Conservation (phyloP, 2,888 invertebrate genomes). For the Pyrrhia umbra region DNA sequence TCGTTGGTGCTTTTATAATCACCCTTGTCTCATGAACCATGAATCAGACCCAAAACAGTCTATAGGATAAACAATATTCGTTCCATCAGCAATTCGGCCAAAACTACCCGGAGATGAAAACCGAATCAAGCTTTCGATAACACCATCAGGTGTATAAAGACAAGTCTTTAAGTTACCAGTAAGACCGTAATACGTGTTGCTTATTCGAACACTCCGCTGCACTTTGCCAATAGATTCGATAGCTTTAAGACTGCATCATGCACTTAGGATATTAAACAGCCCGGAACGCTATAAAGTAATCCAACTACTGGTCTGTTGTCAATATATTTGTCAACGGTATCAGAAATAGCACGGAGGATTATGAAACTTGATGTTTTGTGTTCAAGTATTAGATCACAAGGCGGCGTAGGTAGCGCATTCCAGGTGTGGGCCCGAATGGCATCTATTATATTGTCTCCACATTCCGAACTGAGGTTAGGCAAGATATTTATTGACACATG, state of each 20-base stretch:
- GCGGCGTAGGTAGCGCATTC: slow-evolving; percentile 82
- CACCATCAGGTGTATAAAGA: not conserved
- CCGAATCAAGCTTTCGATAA: not conserved
- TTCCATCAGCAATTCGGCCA: not conserved
- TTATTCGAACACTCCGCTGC: slow-evolving; percentile 11
- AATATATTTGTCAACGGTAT: slow-evolving; percentile 56
- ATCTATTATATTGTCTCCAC: slow-evolving; percentile 75
- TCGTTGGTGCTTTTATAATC: too few species aligned
- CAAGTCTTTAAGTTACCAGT: slow-evolving; percentile 13
- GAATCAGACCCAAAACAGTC: too few species aligned
- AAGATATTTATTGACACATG: slow-evolving; percentile 54
- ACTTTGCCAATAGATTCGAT: slow-evolving; percentile 28
- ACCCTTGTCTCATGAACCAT: too few species aligned
- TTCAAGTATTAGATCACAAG: slow-evolving; percentile 46
- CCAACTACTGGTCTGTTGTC: slow-evolving; percentile 29
- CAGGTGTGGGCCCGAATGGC: slow-evolving; percentile 76
- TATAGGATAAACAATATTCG: too few species aligned
- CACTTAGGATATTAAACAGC: slow-evolving; percentile 51
- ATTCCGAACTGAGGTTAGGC: slow-evolving; percentile 66
- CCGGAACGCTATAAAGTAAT: slow-evolving; percentile 32
- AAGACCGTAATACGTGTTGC: slow-evolving; percentile 10
- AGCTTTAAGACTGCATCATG: slow-evolving; percentile 43
- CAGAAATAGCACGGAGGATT: slow-evolving; percentile 54
- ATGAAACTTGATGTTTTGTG: slow-evolving; percentile 55
- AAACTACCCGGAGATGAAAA: not conserved